phyloP scores from a whole-genome alignment of 2,888 invertebrate species.

The Heliconius hortense region DNA sequence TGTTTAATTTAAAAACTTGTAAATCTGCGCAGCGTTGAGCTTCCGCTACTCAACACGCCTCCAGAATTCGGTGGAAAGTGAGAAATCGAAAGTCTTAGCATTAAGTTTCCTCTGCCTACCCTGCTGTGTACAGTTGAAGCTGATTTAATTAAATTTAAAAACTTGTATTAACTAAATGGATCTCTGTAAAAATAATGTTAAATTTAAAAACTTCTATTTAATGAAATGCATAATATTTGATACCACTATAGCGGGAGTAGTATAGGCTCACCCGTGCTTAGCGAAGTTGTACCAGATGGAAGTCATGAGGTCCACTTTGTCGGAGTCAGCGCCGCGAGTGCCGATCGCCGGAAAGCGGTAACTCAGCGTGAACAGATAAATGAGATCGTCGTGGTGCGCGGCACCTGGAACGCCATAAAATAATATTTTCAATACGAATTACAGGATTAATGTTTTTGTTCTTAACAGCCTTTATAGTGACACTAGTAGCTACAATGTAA shows the following conservation, averaged over 20 bases:
- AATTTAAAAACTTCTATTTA: background rate
- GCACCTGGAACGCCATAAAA: conserved; percentile 52
- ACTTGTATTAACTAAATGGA: conserved; percentile 44
- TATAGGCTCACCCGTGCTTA: conserved; percentile 64
- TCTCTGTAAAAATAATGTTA: conserved; percentile 48
- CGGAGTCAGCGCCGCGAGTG: conserved; percentile 59
- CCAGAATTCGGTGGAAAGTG: conserved; percentile 29
- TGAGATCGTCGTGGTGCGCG: conserved; percentile 75
- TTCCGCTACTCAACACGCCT: conserved; percentile 26
- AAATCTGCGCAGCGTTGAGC: conserved; percentile 22
- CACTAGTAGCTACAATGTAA: too few relatives aligned
- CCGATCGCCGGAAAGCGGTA: conserved; percentile 65
- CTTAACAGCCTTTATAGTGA: background rate
- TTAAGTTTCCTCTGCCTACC: conserved; percentile 22
- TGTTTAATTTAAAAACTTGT: background rate
- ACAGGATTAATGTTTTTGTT: background rate
- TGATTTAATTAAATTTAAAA: too few relatives aligned
- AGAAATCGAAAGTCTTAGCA: conserved; percentile 37
- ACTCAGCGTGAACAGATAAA: conserved; percentile 73
- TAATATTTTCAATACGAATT: background rate
- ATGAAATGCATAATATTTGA: background rate
- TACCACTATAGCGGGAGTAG: background rate
- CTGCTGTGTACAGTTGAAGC: too few relatives aligned
- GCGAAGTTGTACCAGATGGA: conserved; percentile 75
- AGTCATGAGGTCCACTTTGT: conserved; percentile 69